Evolutionary conservation across 2,797 vertebrate genomes (phyloP), one percentile per base, ranked within the genome.

Genomic region (Poeciliopsis infans): DNA sequence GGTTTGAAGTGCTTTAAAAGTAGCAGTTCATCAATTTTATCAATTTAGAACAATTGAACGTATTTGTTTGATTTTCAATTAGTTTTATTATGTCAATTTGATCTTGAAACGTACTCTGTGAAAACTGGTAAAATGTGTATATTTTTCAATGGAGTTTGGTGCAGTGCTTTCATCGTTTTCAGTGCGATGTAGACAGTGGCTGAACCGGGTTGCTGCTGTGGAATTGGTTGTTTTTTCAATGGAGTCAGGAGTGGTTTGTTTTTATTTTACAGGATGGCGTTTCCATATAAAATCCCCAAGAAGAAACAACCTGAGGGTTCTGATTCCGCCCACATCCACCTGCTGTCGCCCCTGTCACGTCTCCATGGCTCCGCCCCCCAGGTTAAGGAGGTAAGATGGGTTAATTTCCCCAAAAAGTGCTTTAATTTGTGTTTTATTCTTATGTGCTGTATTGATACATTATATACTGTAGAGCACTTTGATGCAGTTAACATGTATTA

Each of bases 251-350:
- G 7, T 12, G 43, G 55, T 46, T 45, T 18, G 0, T n/a, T n/a
- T 8, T 16, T 15, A 1, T 25, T 7, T 53, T 39, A 1, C 79
- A 89, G 83, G 16, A 95, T 94, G 94, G 82, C 85, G 11, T 82
- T 78, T 36, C 75, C 88, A 0, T 95, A 89, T 49, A 95, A 87
- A 83, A 94, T 95, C 75, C 94, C 94, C 0, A 95, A 92, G 91
- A 94, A 87, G 79, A 92, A 91, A 59, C 87, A 77, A 6, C 1
- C 61, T 0, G n/a, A 51, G 0, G 87, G 64, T 1, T 78, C 73
- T 4, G 92, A 83, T 80, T 84, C 90, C 20, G 23, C 84, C 72
- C 73, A 70, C 28, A 31, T 89, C 73, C 85, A 83, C 36, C 75
- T 89, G 81, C 90, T 83, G 68, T 95, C 94, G 7, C 94, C 95